Base-by-base conservation (phyloP, 2,797 vertebrate species). In the Erpetoichthys calabaricus region DNA sequence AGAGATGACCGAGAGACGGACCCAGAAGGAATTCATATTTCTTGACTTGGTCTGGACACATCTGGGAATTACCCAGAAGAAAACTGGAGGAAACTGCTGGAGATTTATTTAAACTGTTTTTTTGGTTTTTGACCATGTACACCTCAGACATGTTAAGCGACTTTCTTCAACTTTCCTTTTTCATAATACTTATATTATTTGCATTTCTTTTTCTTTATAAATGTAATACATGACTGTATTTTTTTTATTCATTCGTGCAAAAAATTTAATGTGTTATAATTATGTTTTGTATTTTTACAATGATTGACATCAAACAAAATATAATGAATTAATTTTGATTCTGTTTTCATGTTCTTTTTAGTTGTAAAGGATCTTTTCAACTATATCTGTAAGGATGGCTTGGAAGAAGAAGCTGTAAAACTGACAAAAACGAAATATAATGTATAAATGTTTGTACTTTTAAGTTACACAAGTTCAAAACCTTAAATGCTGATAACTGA, bases 341-440 rank as follows among this genome's bases (percentile, higher is more conserved):
- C 57, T 47, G 7, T 59, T 50, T 58, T 58, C 62, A 75, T 59
- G 67, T 55, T 59, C 70, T 52, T 77, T 69, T 2, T 70, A 98
- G 95, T 90, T 66, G 70, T 80, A n/a, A 76, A 66, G 70, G 80
- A 77, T 1, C 68, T 98, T 65, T 97, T 98, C 73, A 82, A 73
- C 66, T 87, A 87, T 59, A 73, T 97, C 61, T 86, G 74, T 59
- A 75, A 70, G 59, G 69, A 81, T 4, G 78, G 81, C 60, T 66
- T 88, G 62, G 80, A 83, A 50, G 67, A 62, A 60, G 62, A 75
- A 3, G 75, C 79, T 9, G 59, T 91, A 57, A 54, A 75, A 57
- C 74, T 80, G 53, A 62, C 98, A 62, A 75, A 84, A 82, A 91
- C 86, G 76, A 91, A 84, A 76, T 98, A 94, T 0, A 70, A 81